These are phyloP conservation scores for Neoscelio sp. DNA, from an alignment of 2,888 invertebrate species.

Conservation along the genomic window DNA sequence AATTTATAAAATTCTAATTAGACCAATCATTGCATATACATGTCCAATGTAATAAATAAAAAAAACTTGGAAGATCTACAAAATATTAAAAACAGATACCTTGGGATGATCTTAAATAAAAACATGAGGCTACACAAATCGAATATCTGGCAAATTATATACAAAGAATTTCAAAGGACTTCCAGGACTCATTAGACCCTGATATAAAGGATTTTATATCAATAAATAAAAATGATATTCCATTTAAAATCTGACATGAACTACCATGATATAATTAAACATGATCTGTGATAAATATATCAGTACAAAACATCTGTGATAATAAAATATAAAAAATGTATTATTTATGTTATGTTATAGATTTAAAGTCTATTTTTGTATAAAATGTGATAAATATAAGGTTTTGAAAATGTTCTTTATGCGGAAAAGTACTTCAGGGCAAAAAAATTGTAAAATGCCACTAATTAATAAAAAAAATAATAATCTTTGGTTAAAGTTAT, in stretches of 20 bases:
- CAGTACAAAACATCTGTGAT: background rate
- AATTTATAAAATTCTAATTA: background rate
- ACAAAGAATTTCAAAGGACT: background rate
- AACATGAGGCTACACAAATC: background rate
- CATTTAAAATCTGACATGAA: too few relatives aligned
- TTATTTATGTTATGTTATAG: too few relatives aligned
- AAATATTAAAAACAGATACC: background rate
- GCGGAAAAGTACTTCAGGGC: too few relatives aligned
- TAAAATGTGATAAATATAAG: too few relatives aligned
- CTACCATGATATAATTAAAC: too few relatives aligned
- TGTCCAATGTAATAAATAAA: background rate
- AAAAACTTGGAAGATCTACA: background rate
- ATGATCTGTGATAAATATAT: too few relatives aligned
- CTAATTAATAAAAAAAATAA: too few relatives aligned
- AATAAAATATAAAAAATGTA: background rate
- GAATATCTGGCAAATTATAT: background rate
- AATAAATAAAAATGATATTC: too few relatives aligned
- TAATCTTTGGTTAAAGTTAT: too few relatives aligned
- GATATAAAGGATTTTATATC: background rate
- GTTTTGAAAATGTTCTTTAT: too few relatives aligned
- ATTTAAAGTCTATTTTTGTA: too few relatives aligned
- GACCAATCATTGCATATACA: background rate
- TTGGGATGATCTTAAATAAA: background rate
- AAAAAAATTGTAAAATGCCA: too few relatives aligned
- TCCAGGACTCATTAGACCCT: background rate